phyloP scores from a whole-genome alignment of 2,797 vertebrate genomes.

The Pangasius macronema region DNA sequence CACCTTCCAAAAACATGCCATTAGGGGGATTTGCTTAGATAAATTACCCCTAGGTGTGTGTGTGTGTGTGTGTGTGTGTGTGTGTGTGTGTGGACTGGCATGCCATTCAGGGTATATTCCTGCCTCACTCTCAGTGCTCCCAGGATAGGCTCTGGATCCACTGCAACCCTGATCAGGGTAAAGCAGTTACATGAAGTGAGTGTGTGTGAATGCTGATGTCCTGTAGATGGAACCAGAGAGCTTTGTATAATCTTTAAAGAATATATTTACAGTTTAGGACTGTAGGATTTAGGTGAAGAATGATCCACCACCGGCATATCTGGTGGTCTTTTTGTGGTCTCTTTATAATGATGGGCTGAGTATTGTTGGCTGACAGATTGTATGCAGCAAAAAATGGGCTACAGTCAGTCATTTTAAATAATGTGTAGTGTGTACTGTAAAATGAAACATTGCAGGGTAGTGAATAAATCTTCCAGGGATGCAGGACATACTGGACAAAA shows the following conservation, averaged over 20 bases:
- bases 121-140: not conserved
- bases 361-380: not conserved
- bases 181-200: not conserved
- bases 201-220: not conserved
- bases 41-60: not conserved
- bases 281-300: not conserved
- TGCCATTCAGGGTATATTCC: not conserved
- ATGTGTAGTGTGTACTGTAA: not conserved
- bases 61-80: not conserved
- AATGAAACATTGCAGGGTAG: not conserved
- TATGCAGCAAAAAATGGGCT: not conserved
- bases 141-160: not conserved
- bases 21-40: not conserved
- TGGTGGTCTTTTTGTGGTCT: not conserved
- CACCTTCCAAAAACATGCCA: not conserved
- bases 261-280: not conserved
- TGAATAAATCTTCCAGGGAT: not conserved
- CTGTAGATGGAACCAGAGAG: slow-evolving; percentile 50
- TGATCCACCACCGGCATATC: not conserved
- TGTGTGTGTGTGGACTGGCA: not conserved
- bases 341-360: not conserved
- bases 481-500: not conserved
- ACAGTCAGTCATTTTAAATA: not conserved
- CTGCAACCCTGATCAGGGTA: not conserved
- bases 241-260: slow-evolving; percentile 21